A percentile compares a stretch with the other conserved stretches of the same genome.
These are phyloP conservation scores for Philopotamus ludificatus DNA, from an alignment of 1,140 invertebrate species.

Conservation along the genomic window DNA sequence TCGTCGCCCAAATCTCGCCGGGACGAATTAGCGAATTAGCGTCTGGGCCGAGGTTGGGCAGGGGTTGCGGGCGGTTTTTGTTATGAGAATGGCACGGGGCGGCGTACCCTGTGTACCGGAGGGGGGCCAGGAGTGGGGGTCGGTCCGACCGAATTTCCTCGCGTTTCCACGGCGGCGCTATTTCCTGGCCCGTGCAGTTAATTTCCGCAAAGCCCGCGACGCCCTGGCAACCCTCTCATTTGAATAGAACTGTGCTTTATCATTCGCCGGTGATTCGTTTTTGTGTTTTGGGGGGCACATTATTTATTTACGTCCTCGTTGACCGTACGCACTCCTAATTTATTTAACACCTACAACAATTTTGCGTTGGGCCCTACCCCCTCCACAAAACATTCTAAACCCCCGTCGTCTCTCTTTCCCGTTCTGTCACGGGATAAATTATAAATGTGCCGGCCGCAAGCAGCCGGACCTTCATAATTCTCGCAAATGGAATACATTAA, in stretches of 20 bases:
- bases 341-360: slow-evolving; percentile 36
- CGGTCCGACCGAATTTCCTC: slow-evolving; percentile 11
- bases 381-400: background rate
- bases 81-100: too few species aligned
- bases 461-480: background rate
- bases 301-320: slow-evolving; percentile 38
- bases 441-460: slow-evolving; percentile 3
- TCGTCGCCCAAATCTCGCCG: slow-evolving; percentile 19
- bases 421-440: slow-evolving; percentile 2
- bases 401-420: slow-evolving; percentile 1
- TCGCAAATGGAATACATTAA: slow-evolving; percentile 1
- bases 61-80: background rate
- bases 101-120: too few species aligned
- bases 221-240: slow-evolving; percentile 30
- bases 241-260: slow-evolving; percentile 41
- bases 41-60: background rate
- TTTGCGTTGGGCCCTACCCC: background rate
- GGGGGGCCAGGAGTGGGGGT: too few species aligned
- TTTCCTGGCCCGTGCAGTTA: slow-evolving; percentile 38
- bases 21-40: slow-evolving; percentile 31
- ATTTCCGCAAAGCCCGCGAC: slow-evolving; percentile 33
- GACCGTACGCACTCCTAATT: slow-evolving; percentile 35
- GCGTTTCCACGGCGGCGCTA: slow-evolving; percentile 24
- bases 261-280: slow-evolving; percentile 38
- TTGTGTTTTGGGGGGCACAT: slow-evolving; percentile 32